A percentile compares a stretch with the other conserved stretches of the same genome.
These are phyloP conservation scores for Macaria notata DNA, from an alignment of 2,888 invertebrate genomes.

Conservation along the genomic window DNA sequence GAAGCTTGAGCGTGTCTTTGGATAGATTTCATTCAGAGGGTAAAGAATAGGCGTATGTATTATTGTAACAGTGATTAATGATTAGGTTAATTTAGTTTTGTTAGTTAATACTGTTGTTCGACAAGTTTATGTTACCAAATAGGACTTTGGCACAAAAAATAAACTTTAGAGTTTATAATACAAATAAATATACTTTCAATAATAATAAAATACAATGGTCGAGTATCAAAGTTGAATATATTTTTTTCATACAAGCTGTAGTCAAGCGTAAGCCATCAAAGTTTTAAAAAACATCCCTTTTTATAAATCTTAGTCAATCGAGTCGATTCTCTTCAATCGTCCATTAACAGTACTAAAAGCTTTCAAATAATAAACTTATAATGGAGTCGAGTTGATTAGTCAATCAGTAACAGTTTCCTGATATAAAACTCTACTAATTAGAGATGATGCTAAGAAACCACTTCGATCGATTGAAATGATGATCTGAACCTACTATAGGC, in stretches of 20 bases:
- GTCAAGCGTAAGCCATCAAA: too few species aligned
- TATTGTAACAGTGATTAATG: constrained; percentile 8
- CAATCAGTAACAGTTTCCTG: constrained; percentile 54
- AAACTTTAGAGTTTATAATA: too few species aligned
- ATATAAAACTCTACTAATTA: constrained; percentile 45
- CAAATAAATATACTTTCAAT: too few species aligned
- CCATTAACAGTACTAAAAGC: constrained; percentile 41
- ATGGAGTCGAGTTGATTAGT: constrained; percentile 51
- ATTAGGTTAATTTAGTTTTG: background rate
- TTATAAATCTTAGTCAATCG: constrained; percentile 31
- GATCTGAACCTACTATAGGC: background rate
- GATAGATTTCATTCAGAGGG: constrained; percentile 8
- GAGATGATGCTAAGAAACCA: constrained; percentile 31
- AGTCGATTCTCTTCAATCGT: constrained; percentile 17
- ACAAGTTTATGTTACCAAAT: too few species aligned
- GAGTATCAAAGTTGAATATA: too few species aligned
- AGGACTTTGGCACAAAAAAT: too few species aligned
- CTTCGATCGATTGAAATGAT: constrained; percentile 12
- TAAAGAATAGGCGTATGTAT: constrained; percentile 3
- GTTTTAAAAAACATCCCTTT: constrained; percentile 14
- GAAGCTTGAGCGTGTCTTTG: constrained; percentile 10
- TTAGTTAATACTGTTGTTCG: too few species aligned
- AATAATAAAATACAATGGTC: too few species aligned
- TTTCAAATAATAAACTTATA: constrained; percentile 48
- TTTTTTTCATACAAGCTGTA: too few species aligned